Evolutionary conservation across 2,113 vertebrate species (phyloP), one percentile per base, ranked within the genome.

Genomic region (Silurus asotus): DNA sequence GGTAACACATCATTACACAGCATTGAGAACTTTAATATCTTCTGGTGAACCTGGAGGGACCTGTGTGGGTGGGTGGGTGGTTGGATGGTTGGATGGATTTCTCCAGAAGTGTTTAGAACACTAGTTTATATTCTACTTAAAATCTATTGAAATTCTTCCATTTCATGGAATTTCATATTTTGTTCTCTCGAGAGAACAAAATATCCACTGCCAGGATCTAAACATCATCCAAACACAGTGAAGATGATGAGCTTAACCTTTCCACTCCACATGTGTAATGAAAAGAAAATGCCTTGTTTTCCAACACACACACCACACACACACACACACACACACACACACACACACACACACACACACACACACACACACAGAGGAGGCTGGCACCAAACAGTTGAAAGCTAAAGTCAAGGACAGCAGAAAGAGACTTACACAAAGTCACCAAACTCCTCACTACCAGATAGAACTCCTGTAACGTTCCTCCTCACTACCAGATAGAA

Each of bases 291-390:
- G 20, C 4, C 28, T 37, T 6, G 7, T 7, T 37, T 5, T 6
- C 15, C 37, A 70, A n/a, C 69, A 72, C 67, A 70, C 15, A 17
- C 14, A 45, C 28, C 69, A 72, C 37, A 72, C 69, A 70, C 67
- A 70, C 67, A 70, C 75, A 77, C n/a, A 37, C 6, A 77, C 20
- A 56, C 49, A 25, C 53, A 77, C 3, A 56, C 75, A 77, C 75
- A 77, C 75, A 77, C 74, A 76, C 74, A 53, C 74, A 53, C 74
- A 53, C 74, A 53, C 48, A 76, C 74, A 76, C 74, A 76, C 74
- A 76, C 74, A 76, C 74, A 75, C 48, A 75, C 14, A 45, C 67
- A 72, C 17, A 74, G 17, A 49, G 2, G 1, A 49, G 70, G 23
- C 70, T 23, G 48, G 70, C 15, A 74, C 48, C 9, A 51, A 23